Percentiles rank a stretch among this genome's conserved stretches.
phyloP scores from a whole-genome alignment of 2,113 vertebrate species.

The Oreochromis aureus region DNA sequence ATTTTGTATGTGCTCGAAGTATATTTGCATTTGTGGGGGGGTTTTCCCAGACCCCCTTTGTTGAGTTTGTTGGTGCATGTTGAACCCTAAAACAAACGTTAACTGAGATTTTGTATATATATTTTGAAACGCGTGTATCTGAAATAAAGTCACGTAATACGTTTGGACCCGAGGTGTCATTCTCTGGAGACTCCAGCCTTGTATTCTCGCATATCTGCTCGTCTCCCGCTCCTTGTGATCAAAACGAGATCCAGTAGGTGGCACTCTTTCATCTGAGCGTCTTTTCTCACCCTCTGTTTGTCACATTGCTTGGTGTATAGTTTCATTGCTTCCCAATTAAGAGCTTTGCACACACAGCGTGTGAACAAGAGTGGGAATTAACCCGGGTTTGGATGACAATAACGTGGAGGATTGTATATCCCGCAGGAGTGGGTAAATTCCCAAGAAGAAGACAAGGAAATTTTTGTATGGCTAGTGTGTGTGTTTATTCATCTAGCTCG shows the following conservation, averaged over 20 bases:
- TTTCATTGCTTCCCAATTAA: constrained; percentile 47
- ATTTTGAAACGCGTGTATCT: not conserved
- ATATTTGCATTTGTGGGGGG: not conserved
- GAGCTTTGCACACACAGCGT: constrained; percentile 34
- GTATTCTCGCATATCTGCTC: not conserved
- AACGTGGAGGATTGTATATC: not conserved
- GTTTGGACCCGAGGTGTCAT: not conserved
- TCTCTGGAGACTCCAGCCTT: not conserved
- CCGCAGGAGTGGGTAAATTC: not conserved
- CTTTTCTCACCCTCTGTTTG: not conserved
- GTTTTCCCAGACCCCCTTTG: not conserved
- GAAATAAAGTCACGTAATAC: not conserved
- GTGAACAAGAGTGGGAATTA: constrained; percentile 39
- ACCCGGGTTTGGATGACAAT: constrained; percentile 13
- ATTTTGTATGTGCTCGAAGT: not conserved
- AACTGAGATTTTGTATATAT: not conserved
- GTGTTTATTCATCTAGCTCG: not conserved
- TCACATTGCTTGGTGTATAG: constrained; percentile 33
- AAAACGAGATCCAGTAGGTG: constrained; percentile 58
- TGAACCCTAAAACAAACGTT: not conserved
- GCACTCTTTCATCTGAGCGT: constrained; percentile 63
- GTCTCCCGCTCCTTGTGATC: not conserved
- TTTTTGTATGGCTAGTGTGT: not conserved
- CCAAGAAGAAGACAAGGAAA: not conserved
- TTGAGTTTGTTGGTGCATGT: not conserved